Percentiles rank a stretch among this genome's conserved stretches.
These are phyloP conservation scores for Procambarus clarkii DNA, from an alignment of 1,140 invertebrate genomes.

Conservation along the genomic window DNA sequence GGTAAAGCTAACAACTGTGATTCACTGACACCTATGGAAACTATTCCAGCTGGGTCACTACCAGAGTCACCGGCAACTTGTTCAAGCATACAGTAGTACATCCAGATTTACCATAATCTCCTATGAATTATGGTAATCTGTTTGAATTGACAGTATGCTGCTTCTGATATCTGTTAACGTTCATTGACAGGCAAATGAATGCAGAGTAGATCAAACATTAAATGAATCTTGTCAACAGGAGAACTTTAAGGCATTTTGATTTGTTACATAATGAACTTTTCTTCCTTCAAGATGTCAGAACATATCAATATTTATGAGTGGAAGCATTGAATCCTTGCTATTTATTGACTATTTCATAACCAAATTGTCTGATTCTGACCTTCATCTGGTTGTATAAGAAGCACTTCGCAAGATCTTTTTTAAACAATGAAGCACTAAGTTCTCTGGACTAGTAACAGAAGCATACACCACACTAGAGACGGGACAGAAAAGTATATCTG, in stretches of 20 bases:
- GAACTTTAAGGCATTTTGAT: not conserved
- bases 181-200: not conserved
- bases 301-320: not conserved
- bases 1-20: not conserved
- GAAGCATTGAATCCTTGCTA: not conserved
- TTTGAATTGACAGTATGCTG: not conserved
- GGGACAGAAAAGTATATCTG: slow-evolving; percentile 3
- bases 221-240: not conserved
- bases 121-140: not conserved
- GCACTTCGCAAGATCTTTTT: not conserved
- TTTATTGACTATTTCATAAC: not conserved
- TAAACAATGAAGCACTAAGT: not conserved
- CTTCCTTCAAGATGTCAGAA: not conserved
- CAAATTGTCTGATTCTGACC: not conserved
- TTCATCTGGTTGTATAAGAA: not conserved
- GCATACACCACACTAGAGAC: not conserved
- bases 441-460: slow-evolving; percentile 31
- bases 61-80: not conserved
- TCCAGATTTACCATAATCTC: slow-evolving; percentile 14
- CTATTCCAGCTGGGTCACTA: not conserved
- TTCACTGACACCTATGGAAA: not conserved
- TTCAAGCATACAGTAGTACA: not conserved
- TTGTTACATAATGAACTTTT: not conserved
- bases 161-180: not conserved
- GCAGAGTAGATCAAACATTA: not conserved